Conservation (phyloP, 1,140 invertebrate species). For the Scaptomyza montana region DNA sequence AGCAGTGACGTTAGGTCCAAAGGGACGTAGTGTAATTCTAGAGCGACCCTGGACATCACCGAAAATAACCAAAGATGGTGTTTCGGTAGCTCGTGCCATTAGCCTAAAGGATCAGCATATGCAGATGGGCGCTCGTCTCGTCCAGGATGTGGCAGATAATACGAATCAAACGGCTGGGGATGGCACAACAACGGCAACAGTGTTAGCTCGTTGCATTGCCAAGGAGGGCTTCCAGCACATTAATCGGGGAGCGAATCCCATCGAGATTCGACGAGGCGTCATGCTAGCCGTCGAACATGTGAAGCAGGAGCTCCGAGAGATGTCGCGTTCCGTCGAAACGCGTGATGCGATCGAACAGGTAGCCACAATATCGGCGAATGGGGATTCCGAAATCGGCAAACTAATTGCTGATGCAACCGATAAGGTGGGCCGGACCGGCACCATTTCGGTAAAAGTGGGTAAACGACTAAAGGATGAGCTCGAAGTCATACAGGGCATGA, state of each 20-base stretch:
- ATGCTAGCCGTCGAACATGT: conserved; percentile 98
- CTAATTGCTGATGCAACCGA: conserved; percentile 99
- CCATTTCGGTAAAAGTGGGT: conserved; percentile 99
- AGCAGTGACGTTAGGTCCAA: conserved; percentile 99
- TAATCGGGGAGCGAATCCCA: conserved; percentile 98
- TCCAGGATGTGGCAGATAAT: conserved; percentile 99
- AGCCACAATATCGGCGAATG: conserved; percentile 99
- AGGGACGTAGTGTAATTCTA: conserved; percentile 99
- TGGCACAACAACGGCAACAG: conserved; percentile 99
- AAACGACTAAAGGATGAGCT: conserved; percentile 98
- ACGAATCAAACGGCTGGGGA: conserved; percentile 99
- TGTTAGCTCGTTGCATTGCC: conserved; percentile 97
- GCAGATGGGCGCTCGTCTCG: conserved; percentile 98
- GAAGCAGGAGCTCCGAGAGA: conserved; percentile 92
- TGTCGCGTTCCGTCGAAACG: conserved; percentile 97
- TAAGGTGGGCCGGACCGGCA: conserved; percentile 96
- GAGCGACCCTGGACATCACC: conserved; percentile 99
- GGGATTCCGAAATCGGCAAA: conserved; percentile 94
- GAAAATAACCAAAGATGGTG: conserved; percentile 99
- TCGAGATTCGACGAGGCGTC: conserved; percentile 97
- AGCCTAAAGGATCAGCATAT: conserved; percentile 99
- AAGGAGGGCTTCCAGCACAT: conserved; percentile 99
- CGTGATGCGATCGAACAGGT: conserved; percentile 99
- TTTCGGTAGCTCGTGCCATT: conserved; percentile 98
- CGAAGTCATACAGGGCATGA: conserved; percentile 99